Evolutionary conservation across 2,888 invertebrate species (phyloP), one percentile per base, ranked within the genome.

Genomic region (Scrobipalpa atriplicella): DNA sequence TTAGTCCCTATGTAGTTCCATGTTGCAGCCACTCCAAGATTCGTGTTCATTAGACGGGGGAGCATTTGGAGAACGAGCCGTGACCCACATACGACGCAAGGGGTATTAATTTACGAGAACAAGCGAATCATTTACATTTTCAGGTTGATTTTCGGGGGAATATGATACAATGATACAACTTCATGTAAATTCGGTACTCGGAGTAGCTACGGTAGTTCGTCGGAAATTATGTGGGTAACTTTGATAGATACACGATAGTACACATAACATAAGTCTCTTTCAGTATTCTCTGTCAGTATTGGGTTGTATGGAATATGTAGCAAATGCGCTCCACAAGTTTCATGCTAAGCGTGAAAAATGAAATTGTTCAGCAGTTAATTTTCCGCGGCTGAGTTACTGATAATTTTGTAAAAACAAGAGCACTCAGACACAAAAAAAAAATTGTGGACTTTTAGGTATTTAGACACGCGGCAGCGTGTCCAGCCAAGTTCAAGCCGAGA

Each of bases 11-110:
- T 47, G n/a, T n/a, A n/a, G n/a, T n/a, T n/a, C n/a, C n/a, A n/a
- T n/a, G 36, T 38, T 58, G 58, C 62, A 66, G 73, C 75, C 78
- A 76, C 80, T 79, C 75, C 75, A 75, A 83, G 81, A 82, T 77
- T 75, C 75, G 68, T 75, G 80, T 83, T 85, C 84, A 84, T 84
- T 85, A 85, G 84, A 68, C 77, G 75, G 78, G n/a, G n/a, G 80
- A 75, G 81, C 83, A 84, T 83, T 85, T 62, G 77, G 79, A 79
- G 75, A 77, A 74, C 61, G 19, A 72, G 70, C 77, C 78, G 79
- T 81, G 85, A 85, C 85, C 84, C 80, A 84, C 64, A 82, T 84
- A 69, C 39, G 52, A 41, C 70, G 64, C 67, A 38, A 21, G 61
- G 18, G 61, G 61, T 61, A 41, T 61, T 39, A 61, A 61, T 41